These are phyloP conservation scores for Lymantria dispar DNA, from an alignment of 2,888 invertebrate species.

Conservation along the genomic window DNA sequence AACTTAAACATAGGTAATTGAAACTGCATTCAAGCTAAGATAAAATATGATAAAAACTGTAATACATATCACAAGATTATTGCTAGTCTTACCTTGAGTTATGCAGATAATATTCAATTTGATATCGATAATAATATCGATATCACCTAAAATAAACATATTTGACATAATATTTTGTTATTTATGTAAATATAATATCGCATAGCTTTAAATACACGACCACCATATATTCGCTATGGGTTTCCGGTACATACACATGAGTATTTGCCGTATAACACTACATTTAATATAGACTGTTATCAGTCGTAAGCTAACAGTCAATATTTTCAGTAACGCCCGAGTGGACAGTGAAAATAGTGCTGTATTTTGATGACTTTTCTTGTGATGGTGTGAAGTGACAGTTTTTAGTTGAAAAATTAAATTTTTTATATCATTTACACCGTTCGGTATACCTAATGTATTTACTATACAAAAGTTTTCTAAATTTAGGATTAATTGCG, in stretches of 20 bases:
- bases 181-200: conserved; percentile 6
- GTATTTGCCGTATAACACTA: conserved; percentile 33
- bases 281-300: conserved; percentile 57
- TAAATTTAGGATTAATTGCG: too few relatives aligned
- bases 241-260: conserved; percentile 43
- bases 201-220: conserved; percentile 32
- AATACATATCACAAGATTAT: background rate
- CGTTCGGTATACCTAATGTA: too few relatives aligned
- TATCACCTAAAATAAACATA: background rate
- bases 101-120: background rate
- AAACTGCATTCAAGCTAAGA: background rate
- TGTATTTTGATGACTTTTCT: conserved; percentile 4
- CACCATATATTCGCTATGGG: conserved; percentile 42
- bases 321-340: conserved; percentile 49
- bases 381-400: conserved; percentile 9
- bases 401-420: conserved; percentile 1
- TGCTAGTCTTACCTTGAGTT: background rate
- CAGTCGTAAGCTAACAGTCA: conserved; percentile 55
- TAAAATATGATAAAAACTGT: background rate
- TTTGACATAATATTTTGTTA: background rate
- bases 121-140: background rate
- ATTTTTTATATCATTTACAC: too few relatives aligned
- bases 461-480: too few relatives aligned
- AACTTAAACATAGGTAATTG: too few relatives aligned
- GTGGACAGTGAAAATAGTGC: conserved; percentile 21